A percentile compares a stretch with the other conserved stretches of the same genome.
phyloP scores from a whole-genome alignment of 2,113 vertebrate species.

The Galemys pyrenaicus region DNA sequence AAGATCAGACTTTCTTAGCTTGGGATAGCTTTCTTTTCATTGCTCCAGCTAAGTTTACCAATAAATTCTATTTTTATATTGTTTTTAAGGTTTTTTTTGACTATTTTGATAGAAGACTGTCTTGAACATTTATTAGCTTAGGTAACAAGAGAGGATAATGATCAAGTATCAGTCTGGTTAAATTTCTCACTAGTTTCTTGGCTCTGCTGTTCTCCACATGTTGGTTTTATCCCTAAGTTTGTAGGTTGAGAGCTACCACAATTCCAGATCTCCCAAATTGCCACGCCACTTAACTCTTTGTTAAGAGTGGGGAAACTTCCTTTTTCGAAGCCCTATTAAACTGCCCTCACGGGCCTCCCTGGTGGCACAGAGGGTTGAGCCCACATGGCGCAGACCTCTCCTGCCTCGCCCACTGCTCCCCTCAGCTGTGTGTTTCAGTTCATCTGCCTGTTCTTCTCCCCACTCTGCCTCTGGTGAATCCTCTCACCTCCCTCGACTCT shows the following conservation, averaged over 20 bases:
- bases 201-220: neutral
- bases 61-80: slow-evolving; percentile 10
- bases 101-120: neutral
- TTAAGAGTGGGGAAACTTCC: neutral
- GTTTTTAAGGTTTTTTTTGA: slow-evolving; percentile 45
- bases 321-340: neutral
- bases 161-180: slow-evolving; percentile 25
- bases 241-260: neutral
- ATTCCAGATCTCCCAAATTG: neutral
- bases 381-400: too few species aligned
- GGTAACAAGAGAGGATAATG: neutral
- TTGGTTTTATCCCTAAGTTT: neutral
- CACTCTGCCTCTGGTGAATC: too few species aligned
- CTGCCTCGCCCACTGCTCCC: too few species aligned
- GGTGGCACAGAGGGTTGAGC: too few species aligned
- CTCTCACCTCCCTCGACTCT: too few species aligned
- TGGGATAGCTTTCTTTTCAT: neutral
- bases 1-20: slow-evolving; percentile 7
- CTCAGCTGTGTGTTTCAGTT: too few species aligned
- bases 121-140: neutral
- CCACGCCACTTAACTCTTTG: neutral
- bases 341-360: too few species aligned
- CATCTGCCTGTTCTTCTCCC: too few species aligned
- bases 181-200: neutral
- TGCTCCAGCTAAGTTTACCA: slow-evolving; percentile 27